phyloP scores from a whole-genome alignment of 2,888 invertebrate species.

The Caenorhabditis panamensis region DNA sequence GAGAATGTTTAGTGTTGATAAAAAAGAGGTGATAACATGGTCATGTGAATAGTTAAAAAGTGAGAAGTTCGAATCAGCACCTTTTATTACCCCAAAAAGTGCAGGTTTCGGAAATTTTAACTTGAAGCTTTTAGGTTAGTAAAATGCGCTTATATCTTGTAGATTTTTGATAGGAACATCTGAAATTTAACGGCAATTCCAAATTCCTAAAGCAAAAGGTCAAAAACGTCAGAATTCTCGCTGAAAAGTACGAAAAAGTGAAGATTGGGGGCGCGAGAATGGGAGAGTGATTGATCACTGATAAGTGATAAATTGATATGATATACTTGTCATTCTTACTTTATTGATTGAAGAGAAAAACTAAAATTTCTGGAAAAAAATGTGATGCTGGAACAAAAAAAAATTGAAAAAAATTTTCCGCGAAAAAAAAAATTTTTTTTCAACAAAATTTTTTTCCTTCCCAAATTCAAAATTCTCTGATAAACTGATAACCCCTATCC shows the following conservation, averaged over 20 bases:
- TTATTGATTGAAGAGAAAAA: background rate
- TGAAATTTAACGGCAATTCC: too few species aligned
- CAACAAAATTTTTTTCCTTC: background rate
- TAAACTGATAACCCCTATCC: background rate
- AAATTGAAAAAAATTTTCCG: background rate
- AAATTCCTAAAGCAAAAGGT: too few species aligned
- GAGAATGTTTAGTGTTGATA: too few species aligned
- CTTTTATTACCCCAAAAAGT: too few species aligned
- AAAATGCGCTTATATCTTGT: too few species aligned
- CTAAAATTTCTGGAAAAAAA: background rate
- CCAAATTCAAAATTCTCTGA: too few species aligned
- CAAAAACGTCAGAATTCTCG: slow-evolving; percentile 5
- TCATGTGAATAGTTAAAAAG: too few species aligned
- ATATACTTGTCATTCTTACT: slow-evolving; percentile 1
- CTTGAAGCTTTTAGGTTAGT: too few species aligned
- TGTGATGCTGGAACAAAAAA: background rate
- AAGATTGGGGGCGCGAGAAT: background rate
- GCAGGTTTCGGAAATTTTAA: slow-evolving; percentile 28
- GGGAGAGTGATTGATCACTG: background rate
- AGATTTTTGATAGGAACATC: too few species aligned
- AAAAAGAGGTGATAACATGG: too few species aligned
- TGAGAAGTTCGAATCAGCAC: too few species aligned
- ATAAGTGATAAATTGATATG: background rate
- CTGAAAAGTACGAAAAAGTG: slow-evolving; percentile 9
- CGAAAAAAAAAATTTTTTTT: background rate